A percentile compares a stretch with the other conserved stretches of the same genome.
These are phyloP conservation scores for Neomonachus schauinslandi DNA, from an alignment of 2,113 vertebrate genomes.

Conservation along the genomic window DNA sequence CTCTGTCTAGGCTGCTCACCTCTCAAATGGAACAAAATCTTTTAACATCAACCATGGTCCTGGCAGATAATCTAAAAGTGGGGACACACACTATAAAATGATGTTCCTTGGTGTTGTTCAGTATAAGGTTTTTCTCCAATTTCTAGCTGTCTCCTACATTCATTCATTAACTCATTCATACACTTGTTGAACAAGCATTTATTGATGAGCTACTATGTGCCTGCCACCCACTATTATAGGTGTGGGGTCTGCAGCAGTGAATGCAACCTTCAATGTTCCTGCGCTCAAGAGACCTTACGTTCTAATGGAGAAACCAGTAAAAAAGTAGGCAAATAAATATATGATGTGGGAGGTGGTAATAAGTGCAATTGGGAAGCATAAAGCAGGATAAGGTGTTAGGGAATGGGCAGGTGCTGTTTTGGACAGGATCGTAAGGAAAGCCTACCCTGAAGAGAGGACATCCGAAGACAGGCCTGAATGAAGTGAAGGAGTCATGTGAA, in stretches of 20 bases:
- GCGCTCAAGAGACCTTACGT: neutral
- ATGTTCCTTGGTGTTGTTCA: neutral
- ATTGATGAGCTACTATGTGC: neutral
- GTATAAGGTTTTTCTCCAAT: neutral
- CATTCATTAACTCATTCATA: neutral
- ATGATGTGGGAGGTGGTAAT: neutral
- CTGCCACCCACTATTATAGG: neutral
- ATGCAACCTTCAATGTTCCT: neutral
- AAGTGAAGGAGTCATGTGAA: neutral
- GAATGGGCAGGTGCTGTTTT: neutral
- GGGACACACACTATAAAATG: rapidly evolving
- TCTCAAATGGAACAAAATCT: neutral
- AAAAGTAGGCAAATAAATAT: neutral
- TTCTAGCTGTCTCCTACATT: neutral
- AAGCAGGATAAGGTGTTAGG: neutral
- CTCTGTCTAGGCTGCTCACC: neutral
- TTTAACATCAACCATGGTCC: neutral
- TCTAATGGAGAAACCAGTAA: neutral
- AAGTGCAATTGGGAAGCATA: neutral
- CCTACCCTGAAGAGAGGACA: neutral
- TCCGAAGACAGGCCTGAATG: neutral
- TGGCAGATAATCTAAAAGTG: neutral
- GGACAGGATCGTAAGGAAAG: neutral
- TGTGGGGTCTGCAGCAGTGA: neutral
- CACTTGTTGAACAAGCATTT: neutral